These are phyloP conservation scores for Tragelaphus eurycerus DNA, from an alignment of 2,797 vertebrate species.

Conservation along the genomic window DNA sequence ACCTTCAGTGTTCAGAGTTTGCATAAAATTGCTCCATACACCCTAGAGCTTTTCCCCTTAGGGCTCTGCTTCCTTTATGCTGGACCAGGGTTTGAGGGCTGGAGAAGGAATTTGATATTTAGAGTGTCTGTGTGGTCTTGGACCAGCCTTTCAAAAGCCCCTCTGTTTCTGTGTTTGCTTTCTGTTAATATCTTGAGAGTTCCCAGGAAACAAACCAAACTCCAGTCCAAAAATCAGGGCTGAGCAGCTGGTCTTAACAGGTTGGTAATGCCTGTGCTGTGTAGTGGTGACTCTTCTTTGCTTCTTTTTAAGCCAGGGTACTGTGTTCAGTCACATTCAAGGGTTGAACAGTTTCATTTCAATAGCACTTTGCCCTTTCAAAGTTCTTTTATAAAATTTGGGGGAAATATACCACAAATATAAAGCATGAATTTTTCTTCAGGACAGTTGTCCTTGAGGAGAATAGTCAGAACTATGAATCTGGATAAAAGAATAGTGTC, in stretches of 20 bases:
- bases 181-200: neutral
- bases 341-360: neutral
- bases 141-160: neutral
- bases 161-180: neutral
- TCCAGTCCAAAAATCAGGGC: neutral
- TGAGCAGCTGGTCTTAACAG: neutral
- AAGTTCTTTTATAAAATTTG: neutral
- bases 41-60: neutral
- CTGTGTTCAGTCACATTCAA: neutral
- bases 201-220: neutral
- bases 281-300: neutral
- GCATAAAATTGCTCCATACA: neutral
- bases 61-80: neutral
- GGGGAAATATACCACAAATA: neutral
- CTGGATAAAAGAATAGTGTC: neutral
- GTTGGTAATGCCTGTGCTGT: neutral
- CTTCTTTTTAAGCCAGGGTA: neutral
- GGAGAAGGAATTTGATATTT: neutral
- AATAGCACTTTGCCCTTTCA: neutral
- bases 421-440: neutral
- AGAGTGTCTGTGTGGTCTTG: neutral
- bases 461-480: conserved; percentile 7
- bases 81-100: neutral
- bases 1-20: neutral
- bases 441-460: neutral